Conservation (phyloP, 2,797 vertebrate genomes). For the Gymnothorax javanicus region DNA sequence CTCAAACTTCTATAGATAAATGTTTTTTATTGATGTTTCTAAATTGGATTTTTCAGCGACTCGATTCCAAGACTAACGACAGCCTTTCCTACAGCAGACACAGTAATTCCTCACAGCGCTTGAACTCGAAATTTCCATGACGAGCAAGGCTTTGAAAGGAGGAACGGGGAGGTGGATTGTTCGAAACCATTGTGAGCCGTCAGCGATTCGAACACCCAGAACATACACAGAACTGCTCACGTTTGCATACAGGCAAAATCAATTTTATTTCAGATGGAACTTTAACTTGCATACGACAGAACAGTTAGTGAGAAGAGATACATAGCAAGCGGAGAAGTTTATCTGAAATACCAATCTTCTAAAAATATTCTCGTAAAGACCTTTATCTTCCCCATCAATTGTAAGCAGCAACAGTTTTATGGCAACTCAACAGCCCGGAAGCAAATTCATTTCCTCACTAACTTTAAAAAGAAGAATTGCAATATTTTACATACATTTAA, state of each 20-base stretch:
- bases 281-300: conserved; percentile 21
- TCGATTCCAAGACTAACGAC: too few species aligned
- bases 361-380: conserved; percentile 15
- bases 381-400: not conserved
- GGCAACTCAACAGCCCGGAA: conserved; percentile 15
- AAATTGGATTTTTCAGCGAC: too few species aligned
- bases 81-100: too few species aligned
- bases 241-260: conserved; percentile 10
- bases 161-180: not conserved
- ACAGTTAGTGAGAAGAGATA: not conserved
- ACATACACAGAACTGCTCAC: not conserved
- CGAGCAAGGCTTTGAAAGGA: too few species aligned
- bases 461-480: conserved; percentile 15
- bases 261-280: conserved; percentile 9
- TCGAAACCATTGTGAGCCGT: not conserved
- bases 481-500: conserved; percentile 17
- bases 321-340: conserved; percentile 4
- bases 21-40: too few species aligned
- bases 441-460: conserved; percentile 12
- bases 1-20: too few species aligned
- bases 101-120: too few species aligned
- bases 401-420: conserved; percentile 13
- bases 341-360: conserved; percentile 20
- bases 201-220: not conserved
- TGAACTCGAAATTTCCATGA: too few species aligned